Conservation (phyloP, 2,888 invertebrate genomes). For the Eupithecia subumbrata region DNA sequence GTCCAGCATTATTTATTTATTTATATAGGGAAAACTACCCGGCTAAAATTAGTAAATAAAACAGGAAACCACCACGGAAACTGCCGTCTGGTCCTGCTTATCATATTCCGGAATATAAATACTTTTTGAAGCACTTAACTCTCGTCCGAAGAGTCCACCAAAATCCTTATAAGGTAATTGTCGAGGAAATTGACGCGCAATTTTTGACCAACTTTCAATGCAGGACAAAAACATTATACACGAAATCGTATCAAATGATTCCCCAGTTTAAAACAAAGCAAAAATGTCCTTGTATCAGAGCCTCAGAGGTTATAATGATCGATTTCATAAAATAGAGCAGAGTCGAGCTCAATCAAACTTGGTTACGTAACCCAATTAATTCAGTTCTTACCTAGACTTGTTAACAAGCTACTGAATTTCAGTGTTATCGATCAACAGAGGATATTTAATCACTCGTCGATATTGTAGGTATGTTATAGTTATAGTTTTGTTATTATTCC, state of each 20-base stretch:
- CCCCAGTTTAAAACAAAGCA: background rate
- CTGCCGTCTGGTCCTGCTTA: background rate
- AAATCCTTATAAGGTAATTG: no score
- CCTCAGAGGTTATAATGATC: slow-evolving; percentile 6
- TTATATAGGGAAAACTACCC: no score
- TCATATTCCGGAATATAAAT: background rate
- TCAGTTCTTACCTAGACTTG: background rate
- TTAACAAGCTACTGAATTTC: slow-evolving; percentile 6
- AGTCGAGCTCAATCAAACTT: background rate
- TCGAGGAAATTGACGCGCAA: no score
- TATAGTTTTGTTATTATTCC: background rate
- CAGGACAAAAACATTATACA: background rate
- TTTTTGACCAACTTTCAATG: background rate
- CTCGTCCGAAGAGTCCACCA: no score
- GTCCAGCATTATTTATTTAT: no score
- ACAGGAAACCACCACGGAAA: background rate
- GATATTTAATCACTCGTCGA: background rate
- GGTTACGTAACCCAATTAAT: slow-evolving; percentile 23
- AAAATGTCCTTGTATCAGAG: background rate
- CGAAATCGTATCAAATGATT: background rate
- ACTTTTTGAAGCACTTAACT: background rate
- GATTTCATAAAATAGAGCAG: slow-evolving; percentile 19
- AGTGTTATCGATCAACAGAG: background rate
- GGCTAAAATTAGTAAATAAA: no score
- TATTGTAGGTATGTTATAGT: background rate